phyloP scores from a whole-genome alignment of 2,888 invertebrate species.

The Sturmia bella region DNA sequence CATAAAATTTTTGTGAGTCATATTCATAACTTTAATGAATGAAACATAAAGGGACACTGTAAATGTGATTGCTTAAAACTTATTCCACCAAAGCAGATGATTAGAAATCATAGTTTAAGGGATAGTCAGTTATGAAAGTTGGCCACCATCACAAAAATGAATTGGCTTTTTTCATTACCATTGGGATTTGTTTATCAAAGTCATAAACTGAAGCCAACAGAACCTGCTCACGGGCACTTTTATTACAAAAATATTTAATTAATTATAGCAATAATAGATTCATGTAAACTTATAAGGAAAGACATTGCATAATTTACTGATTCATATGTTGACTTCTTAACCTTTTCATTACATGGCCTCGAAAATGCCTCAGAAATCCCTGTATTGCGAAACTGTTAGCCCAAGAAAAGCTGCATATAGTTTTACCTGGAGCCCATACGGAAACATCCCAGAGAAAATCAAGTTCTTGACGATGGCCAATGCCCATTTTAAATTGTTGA shows the following conservation, averaged over 20 bases:
- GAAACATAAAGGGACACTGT: too few species aligned
- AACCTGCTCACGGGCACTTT: too few species aligned
- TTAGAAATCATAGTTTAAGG: too few species aligned
- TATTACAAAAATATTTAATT: slow-evolving; percentile 10
- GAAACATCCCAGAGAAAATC: slow-evolving; percentile 98
- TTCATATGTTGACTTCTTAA: slow-evolving; percentile 85
- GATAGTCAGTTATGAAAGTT: too few species aligned
- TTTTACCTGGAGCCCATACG: slow-evolving; percentile 98
- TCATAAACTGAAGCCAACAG: too few species aligned
- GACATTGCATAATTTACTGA: not conserved
- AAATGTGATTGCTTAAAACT: too few species aligned
- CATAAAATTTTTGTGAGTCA: too few species aligned
- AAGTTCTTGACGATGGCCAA: slow-evolving; percentile 95
- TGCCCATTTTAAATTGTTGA: slow-evolving; percentile 90
- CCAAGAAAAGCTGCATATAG: slow-evolving; percentile 98
- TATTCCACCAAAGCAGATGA: too few species aligned
- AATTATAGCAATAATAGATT: not conserved
- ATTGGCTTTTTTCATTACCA: too few species aligned
- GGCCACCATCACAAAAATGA: too few species aligned
- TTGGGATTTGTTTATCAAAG: too few species aligned
- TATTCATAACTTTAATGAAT: too few species aligned
- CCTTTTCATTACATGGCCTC: slow-evolving; percentile 92
- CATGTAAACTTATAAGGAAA: slow-evolving; percentile 1
- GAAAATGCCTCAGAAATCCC: slow-evolving; percentile 95
- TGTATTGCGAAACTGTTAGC: slow-evolving; percentile 99